These are phyloP conservation scores for Drosophila sturtevanti DNA, from an alignment of 1,140 invertebrate species.

Conservation along the genomic window DNA sequence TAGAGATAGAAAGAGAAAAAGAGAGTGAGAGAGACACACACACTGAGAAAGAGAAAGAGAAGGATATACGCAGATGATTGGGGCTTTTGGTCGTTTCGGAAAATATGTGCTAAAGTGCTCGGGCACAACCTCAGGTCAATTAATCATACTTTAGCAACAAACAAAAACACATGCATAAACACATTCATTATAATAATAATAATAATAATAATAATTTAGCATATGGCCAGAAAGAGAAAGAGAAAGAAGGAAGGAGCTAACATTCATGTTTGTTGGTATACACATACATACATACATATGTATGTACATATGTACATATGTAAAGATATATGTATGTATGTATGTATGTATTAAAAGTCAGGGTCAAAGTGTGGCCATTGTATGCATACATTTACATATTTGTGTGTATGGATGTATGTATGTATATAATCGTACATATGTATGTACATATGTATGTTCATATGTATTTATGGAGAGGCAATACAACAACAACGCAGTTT, in stretches of 20 bases:
- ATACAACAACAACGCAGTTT: not conserved
- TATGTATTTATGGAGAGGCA: not conserved
- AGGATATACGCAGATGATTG: not conserved
- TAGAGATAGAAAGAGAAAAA: not conserved
- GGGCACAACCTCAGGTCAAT: slow-evolving; percentile 52
- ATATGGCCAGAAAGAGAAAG: slow-evolving; percentile 4
- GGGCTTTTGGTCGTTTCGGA: not conserved
- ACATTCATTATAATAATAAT: slow-evolving; percentile 48
- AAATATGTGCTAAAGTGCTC: slow-evolving; percentile 46
- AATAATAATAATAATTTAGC: slow-evolving; percentile 74
- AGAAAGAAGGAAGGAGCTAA: not conserved
- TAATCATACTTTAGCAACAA: slow-evolving; percentile 62
- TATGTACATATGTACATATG: slow-evolving; percentile 8
- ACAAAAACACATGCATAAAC: slow-evolving; percentile 33
- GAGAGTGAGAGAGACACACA: not conserved
- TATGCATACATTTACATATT: slow-evolving; percentile 18
- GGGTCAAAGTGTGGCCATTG: slow-evolving; percentile 74
- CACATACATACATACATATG: no score
- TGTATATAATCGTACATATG: not conserved
- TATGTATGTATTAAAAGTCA: slow-evolving; percentile 62
- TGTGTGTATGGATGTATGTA: slow-evolving; percentile 1
- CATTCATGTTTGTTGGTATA: slow-evolving; percentile 18
- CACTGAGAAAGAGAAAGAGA: not conserved
- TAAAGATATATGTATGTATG: no score
- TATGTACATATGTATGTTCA: no score